Percentiles rank a stretch among this genome's conserved stretches.
Evolutionary conservation across 2,797 vertebrate genomes (phyloP).

Genomic region (Pelobates cultripes): DNA sequence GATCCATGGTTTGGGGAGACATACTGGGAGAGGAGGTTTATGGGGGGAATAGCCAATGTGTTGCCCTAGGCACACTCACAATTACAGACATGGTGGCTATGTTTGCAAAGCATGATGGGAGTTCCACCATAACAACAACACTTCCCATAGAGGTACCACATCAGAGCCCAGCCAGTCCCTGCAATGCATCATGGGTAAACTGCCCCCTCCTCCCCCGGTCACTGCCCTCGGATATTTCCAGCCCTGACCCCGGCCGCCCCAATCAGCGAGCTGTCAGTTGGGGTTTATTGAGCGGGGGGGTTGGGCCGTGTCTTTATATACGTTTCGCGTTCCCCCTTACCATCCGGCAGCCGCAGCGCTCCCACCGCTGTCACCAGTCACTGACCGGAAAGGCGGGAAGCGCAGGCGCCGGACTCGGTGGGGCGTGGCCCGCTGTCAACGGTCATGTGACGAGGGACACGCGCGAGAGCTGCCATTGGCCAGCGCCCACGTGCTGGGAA

Average conservation of each 20-base stretch:
- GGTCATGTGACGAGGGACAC: neutral
- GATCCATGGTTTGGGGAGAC: no score
- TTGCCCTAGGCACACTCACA: no score
- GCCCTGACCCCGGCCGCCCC: no score
- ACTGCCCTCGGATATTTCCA: no score
- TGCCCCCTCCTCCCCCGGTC: neutral
- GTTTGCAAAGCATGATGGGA: neutral
- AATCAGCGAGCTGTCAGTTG: no score
- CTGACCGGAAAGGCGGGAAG: constrained; percentile 50
- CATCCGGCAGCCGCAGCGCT: constrained; percentile 32
- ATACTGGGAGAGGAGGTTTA: no score
- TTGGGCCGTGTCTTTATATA: neutral
- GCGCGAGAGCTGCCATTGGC: constrained; percentile 18
- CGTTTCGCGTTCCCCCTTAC: constrained; percentile 10
- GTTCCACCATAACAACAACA: neutral
- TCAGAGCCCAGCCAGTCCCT: neutral
- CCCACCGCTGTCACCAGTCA: constrained; percentile 46
- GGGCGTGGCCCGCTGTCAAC: constrained; percentile 4
- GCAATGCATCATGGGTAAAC: neutral
- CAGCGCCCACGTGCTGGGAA: neutral
- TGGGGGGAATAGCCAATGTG: no score
- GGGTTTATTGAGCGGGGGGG: neutral
- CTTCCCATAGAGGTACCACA: neutral
- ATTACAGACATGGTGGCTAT: no score
- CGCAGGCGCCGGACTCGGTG: constrained; percentile 49